Conservation (phyloP, 2,888 invertebrate genomes). For the Epinotia demarniana region DNA sequence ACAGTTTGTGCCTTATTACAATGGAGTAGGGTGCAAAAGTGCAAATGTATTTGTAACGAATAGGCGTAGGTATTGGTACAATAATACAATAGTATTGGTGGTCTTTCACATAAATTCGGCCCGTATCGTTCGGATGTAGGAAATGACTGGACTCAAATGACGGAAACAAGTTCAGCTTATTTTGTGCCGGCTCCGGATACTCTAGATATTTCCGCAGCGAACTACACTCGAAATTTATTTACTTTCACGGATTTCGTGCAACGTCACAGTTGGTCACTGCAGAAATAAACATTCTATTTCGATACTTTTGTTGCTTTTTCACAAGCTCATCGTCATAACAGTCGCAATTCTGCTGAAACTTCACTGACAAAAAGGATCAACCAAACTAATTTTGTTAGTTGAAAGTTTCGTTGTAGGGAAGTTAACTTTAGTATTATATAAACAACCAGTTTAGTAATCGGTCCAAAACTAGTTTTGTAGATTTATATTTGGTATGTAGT, state of each 20-base stretch:
- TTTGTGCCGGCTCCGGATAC: slow-evolving; percentile 63
- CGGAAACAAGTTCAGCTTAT: slow-evolving; percentile 69
- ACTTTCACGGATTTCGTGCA: slow-evolving; percentile 46
- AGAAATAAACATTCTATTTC: slow-evolving; percentile 20
- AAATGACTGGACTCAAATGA: slow-evolving; percentile 68
- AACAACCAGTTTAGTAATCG: too few relatives aligned
- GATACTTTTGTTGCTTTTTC: slow-evolving; percentile 33
- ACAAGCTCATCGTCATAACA: too few relatives aligned
- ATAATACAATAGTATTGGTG: too few relatives aligned
- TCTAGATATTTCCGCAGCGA: slow-evolving; percentile 58
- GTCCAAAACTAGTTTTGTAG: too few relatives aligned
- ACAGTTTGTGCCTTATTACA: not conserved
- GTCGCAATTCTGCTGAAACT: too few relatives aligned
- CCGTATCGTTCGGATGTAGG: slow-evolving; percentile 61
- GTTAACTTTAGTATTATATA: too few relatives aligned
- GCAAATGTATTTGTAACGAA: not conserved
- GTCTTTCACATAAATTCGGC: slow-evolving; percentile 57
- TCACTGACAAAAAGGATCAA: too few relatives aligned
- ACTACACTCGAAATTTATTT: slow-evolving; percentile 54
- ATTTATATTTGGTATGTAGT: too few relatives aligned
- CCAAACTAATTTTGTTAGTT: too few relatives aligned
- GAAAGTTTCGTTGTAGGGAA: too few relatives aligned
- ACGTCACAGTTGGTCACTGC: not conserved
- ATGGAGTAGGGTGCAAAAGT: not conserved
- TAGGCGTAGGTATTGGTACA: slow-evolving; percentile 12